phyloP scores from a whole-genome alignment of 1,140 invertebrate species.

The Magallana gigas region DNA sequence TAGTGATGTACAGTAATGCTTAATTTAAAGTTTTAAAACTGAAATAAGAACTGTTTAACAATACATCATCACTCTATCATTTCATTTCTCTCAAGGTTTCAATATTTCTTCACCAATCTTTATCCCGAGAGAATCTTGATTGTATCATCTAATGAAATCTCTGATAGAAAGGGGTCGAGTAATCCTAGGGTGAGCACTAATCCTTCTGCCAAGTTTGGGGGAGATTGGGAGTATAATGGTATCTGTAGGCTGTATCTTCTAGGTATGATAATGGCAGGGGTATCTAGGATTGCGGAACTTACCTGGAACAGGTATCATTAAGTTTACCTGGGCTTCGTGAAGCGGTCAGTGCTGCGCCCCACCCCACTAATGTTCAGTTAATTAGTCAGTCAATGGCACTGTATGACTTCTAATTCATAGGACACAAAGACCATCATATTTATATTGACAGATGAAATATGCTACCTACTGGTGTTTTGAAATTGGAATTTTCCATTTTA shows the following conservation, averaged over 20 bases:
- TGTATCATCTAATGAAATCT: conserved; percentile 29
- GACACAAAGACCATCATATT: background rate
- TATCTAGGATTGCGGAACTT: conserved; percentile 23
- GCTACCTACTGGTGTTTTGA: no score
- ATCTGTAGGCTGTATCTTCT: conserved; percentile 23
- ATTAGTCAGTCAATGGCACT: conserved; percentile 21
- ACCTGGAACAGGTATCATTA: conserved; percentile 1
- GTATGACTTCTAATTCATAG: background rate
- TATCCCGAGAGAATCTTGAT: background rate
- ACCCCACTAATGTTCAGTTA: conserved; percentile 17
- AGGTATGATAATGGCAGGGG: conserved; percentile 14
- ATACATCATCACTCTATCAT: background rate
- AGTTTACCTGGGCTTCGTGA: background rate
- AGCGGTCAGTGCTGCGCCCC: conserved; percentile 4
- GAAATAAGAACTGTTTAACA: background rate
- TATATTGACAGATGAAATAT: conserved; percentile 29
- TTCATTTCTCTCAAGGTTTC: background rate
- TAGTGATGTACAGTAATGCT: background rate
- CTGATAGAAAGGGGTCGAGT: background rate
- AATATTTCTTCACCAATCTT: conserved; percentile 6
- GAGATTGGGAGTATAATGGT: conserved; percentile 19
- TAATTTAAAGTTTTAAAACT: background rate
- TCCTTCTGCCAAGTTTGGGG: conserved; percentile 18
- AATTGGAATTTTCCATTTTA: background rate
- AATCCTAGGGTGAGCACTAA: background rate